Base-by-base conservation (phyloP, 2,797 vertebrate species). In the Cyprinodon diabolis region DNA sequence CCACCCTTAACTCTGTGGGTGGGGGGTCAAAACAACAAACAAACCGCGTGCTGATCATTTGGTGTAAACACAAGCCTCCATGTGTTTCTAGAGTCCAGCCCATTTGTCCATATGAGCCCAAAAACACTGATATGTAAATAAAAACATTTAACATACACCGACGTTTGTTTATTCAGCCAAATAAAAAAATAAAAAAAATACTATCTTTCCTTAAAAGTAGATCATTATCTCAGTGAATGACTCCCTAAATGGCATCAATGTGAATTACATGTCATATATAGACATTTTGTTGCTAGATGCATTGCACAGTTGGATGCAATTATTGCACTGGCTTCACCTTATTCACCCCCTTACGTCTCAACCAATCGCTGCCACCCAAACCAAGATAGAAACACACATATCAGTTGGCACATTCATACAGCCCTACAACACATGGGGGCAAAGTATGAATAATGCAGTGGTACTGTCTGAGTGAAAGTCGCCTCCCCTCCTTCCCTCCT, bases 401-500 rank as follows among this genome's bases (percentile, higher is more conserved):
- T 86, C 86, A 83, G 84, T 90, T 87, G 77, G 89, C 72, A 60
- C 85, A 71, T 83, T 71, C 75, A 68, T 84, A 72, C 88, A 45
- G 82, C 52, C 70, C 84, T 76, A 78, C 87, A 72, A 68, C 88
- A 85, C 90, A 87, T 79, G 0, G 89, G 91, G 91, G 94, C 92
- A 87, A 92, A 87, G 89, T 85, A 94, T 95, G 90, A 95, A 95
- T 95, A 92, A 94, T 94, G 91, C 87, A 94, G 92, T 88, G 84
- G 84, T 88, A 84, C 82, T 66, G 91, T 94, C 92, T 94, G 92
- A 91, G 88, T 35, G 83, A 89, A 87, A 93, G 91, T 93, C 86
- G 82, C 91, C 91, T 89, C 92, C 90, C 91, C 87, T 87, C 79
- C 82, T 84, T 81, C 84, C 83, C 86, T 90, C 86, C 86, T 87